Evolutionary conservation across 2,888 invertebrate genomes (phyloP).

Genomic region (Acheta domesticus): DNA sequence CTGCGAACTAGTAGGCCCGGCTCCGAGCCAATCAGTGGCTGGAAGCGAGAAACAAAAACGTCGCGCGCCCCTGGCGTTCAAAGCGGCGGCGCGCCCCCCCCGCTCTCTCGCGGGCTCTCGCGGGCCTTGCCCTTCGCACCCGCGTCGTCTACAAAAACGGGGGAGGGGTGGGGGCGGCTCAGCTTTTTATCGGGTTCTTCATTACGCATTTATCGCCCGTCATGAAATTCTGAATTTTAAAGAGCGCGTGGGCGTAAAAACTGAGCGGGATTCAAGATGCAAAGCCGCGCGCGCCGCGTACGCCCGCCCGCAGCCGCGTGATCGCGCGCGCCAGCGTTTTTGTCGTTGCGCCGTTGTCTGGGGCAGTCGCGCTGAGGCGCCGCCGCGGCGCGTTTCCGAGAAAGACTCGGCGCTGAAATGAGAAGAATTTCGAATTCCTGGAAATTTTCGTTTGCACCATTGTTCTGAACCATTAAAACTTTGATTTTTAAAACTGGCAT

Average conservation of each 20-base stretch:
- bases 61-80: not conserved
- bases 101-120: not conserved
- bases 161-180: not conserved
- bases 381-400: too few relatives aligned
- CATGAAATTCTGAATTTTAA: constrained; percentile 18
- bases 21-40: not conserved
- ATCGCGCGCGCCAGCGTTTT: too few relatives aligned
- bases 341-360: too few relatives aligned
- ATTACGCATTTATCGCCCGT: constrained; percentile 1
- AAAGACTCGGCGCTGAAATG: too few relatives aligned
- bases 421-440: too few relatives aligned
- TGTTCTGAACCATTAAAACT: too few relatives aligned
- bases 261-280: not conserved
- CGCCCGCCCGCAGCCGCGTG: too few relatives aligned
- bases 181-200: not conserved
- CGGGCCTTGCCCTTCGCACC: too few relatives aligned
- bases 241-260: not conserved
- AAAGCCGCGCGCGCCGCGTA: not conserved
- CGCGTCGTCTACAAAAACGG: not conserved
- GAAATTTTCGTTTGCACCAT: too few relatives aligned
- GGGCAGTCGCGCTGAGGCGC: too few relatives aligned
- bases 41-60: not conserved
- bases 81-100: not conserved
- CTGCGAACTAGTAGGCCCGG: not conserved
- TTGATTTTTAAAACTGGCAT: too few relatives aligned